Percentiles rank a stretch among this genome's conserved stretches.
Evolutionary conservation across 2,113 vertebrate genomes (phyloP).

Genomic region (Psittacus erithacus): DNA sequence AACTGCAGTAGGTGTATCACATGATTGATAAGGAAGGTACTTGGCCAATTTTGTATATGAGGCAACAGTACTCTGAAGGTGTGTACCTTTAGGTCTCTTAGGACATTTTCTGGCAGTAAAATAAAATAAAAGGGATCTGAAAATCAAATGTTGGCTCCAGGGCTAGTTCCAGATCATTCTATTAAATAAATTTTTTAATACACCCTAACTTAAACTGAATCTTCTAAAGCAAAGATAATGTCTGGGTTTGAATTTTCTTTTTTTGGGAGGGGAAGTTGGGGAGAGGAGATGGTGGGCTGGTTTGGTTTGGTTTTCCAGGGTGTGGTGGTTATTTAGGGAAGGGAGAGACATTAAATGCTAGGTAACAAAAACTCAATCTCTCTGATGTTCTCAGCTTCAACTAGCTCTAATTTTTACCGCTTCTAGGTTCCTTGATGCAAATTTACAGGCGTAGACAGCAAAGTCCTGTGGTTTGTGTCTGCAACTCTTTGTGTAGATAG

Average conservation of each 20-base stretch:
- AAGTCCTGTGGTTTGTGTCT: neutral
- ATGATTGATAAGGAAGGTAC: neutral
- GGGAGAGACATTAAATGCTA: neutral
- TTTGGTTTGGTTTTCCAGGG: neutral
- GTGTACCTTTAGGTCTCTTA: neutral
- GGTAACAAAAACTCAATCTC: neutral
- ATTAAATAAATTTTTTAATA: neutral
- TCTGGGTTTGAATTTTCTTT: neutral
- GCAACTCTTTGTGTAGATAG: neutral
- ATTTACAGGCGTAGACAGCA: neutral
- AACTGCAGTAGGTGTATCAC: neutral
- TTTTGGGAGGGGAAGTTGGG: rapidly evolving
- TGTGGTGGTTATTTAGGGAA: neutral
- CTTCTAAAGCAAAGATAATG: neutral
- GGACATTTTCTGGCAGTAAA: neutral
- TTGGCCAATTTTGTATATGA: neutral
- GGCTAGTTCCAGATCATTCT: neutral
- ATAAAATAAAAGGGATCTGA: neutral
- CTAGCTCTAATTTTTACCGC: neutral
- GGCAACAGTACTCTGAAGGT: neutral
- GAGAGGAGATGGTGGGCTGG: neutral
- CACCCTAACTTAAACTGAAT: neutral
- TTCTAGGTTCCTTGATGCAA: neutral
- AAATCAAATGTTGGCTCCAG: neutral
- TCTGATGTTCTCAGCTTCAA: neutral